Evolutionary conservation across 2,113 vertebrate genomes (phyloP).

Genomic region (Typhlomys cinereus): DNA sequence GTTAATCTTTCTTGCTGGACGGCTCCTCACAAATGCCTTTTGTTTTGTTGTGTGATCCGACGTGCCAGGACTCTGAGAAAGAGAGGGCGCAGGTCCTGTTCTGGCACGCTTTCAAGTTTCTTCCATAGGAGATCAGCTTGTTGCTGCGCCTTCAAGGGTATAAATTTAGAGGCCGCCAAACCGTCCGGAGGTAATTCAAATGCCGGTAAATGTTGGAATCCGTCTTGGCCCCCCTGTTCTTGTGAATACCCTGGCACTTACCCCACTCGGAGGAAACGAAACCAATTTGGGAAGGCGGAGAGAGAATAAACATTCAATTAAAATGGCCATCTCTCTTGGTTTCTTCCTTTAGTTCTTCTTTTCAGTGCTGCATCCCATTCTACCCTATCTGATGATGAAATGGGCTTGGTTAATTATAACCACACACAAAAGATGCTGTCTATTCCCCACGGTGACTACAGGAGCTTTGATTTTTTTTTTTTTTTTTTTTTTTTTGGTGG

Average conservation of each 20-base stretch:
- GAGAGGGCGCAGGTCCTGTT: slow-evolving; percentile 82
- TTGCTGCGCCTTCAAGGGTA: slow-evolving; percentile 84
- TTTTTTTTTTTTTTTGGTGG: neutral
- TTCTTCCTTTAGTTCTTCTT: slow-evolving; percentile 71
- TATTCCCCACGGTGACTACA: slow-evolving; percentile 70
- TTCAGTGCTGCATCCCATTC: slow-evolving; percentile 79
- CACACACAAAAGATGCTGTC: slow-evolving; percentile 71
- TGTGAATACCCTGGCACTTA: slow-evolving; percentile 82
- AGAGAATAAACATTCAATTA: slow-evolving; percentile 81
- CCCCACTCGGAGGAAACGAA: slow-evolving; percentile 82
- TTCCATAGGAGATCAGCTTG: slow-evolving; percentile 84
- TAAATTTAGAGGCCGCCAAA: slow-evolving; percentile 87
- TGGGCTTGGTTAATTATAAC: slow-evolving; percentile 78
- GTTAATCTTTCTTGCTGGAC: slow-evolving; percentile 88
- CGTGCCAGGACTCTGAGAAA: slow-evolving; percentile 86
- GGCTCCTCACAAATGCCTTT: slow-evolving; percentile 87
- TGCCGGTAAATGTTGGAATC: slow-evolving; percentile 81
- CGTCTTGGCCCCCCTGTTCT: slow-evolving; percentile 82
- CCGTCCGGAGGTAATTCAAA: slow-evolving; percentile 85
- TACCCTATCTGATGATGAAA: slow-evolving; percentile 82
- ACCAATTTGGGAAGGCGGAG: slow-evolving; percentile 79
- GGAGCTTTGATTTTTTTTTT: slow-evolving; percentile 60
- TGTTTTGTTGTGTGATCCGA: slow-evolving; percentile 86
- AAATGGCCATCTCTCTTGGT: slow-evolving; percentile 78
- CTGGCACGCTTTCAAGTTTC: slow-evolving; percentile 87